Percentiles rank a stretch among this genome's conserved stretches.
Evolutionary conservation across 2,113 vertebrate genomes (phyloP).

Genomic region (Neomonachus schauinslandi): DNA sequence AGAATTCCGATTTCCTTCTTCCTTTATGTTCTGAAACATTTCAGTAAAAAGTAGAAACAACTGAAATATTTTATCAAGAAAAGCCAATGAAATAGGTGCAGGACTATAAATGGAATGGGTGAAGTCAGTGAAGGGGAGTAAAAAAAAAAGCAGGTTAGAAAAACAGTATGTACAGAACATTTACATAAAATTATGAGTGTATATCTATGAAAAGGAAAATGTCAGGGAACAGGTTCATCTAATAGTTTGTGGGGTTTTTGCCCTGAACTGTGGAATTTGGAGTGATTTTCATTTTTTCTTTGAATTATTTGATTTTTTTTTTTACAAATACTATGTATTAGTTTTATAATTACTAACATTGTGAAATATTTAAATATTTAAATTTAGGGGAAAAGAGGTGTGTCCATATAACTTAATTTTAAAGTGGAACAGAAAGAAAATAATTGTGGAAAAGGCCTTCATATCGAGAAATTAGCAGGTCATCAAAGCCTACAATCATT

Average conservation of each 20-base stretch:
- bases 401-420: neutral
- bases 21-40: neutral
- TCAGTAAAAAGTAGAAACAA: neutral
- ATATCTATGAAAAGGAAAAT: neutral
- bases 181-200: neutral
- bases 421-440: constrained; percentile 10
- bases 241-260: neutral
- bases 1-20: neutral
- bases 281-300: neutral
- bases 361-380: neutral
- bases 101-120: neutral
- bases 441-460: neutral
- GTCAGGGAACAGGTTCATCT: neutral
- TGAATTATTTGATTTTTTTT: neutral
- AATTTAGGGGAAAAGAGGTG: neutral
- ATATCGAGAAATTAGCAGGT: neutral
- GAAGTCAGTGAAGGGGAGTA: neutral
- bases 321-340: neutral
- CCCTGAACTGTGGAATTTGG: neutral
- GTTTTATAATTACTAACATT: neutral
- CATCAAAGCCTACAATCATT: neutral
- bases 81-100: neutral
- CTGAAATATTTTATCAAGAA: neutral
- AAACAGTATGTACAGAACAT: neutral
- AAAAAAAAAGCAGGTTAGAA: neutral